Base-by-base conservation (phyloP, 2,888 invertebrate species). In the Colostygia pectinataria region DNA sequence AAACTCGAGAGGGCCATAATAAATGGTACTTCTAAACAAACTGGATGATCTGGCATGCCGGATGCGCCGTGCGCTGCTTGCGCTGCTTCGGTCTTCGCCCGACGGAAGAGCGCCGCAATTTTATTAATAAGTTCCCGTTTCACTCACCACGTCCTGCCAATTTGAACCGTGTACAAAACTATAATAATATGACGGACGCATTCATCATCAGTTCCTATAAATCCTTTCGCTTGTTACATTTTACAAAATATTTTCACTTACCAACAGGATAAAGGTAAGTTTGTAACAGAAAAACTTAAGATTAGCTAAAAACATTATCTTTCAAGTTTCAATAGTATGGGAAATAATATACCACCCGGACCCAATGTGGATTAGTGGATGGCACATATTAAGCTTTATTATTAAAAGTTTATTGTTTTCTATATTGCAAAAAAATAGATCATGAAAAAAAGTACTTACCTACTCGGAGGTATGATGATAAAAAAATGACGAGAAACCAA, bases 121-220 rank as follows among this genome's bases (percentile, higher is more conserved):
- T 83, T 83, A 87, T 86, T 84, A 84, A 85, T 83, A 83, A 82
- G 84, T 84, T 86, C 85, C 86, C 83, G 85, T 84, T 83, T 80
- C 77, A 77, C 69, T 76, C 70, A 68, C 83, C 70, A 67, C 83
- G 80, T 85, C 84, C 86, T 83, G 84, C 75, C 74, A 79, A 76
- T 83, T 78, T 71, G 57, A 63, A 60, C 55, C 57, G 51, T 55
- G 60, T 51, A 56, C 55, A 44, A 61, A 62, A 61, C 57, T 53
- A 56, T 56, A 56, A 55, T 52, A 52, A 54, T 52, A 53, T 46
- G 38, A 54, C 59, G 55, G 57, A 56, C 46, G 54, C 49, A 57
- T 58, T 56, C 49, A 58, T 55, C 56, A 50, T 46, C 41, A 51
- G 42, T 38, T 58, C 53, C 51, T 46, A 50, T 60, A n/a, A n/a